A percentile compares a stretch with the other conserved stretches of the same genome.
Evolutionary conservation across 2,888 invertebrate genomes (phyloP).

Genomic region (Stomorhina lunata): DNA sequence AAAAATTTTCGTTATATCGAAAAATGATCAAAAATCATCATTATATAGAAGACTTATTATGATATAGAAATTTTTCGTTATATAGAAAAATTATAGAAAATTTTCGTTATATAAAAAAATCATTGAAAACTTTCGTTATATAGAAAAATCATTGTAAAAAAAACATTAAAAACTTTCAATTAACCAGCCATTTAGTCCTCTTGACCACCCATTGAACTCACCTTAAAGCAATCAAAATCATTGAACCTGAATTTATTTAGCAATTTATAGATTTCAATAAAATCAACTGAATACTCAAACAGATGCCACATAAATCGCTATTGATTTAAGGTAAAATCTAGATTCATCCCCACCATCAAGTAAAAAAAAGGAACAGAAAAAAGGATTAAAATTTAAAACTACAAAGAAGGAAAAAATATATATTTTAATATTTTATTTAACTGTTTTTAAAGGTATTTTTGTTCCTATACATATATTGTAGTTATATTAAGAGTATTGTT

Average conservation of each 20-base stretch:
- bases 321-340: constrained; percentile 30
- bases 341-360: not conserved
- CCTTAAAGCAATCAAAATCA: not conserved
- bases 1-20: no score
- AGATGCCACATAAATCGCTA: not conserved
- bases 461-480: not conserved
- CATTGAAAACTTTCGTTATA: no score
- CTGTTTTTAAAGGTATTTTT: not conserved
- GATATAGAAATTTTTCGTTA: no score
- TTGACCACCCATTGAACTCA: constrained; percentile 19
- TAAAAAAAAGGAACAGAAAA: not conserved
- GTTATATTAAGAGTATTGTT: not conserved
- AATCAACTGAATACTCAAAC: not conserved
- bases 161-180: no score
- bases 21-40: no score
- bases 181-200: constrained; percentile 6
- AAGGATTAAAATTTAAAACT: constrained; percentile 12
- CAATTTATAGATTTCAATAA: not conserved
- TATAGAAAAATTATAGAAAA: no score
- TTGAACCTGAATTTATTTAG: constrained; percentile 10
- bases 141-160: no score
- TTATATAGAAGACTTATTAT: no score
- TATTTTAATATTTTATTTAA: constrained; percentile 33
- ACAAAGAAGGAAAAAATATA: not conserved
- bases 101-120: no score